phyloP scores from a whole-genome alignment of 2,113 vertebrate species.

The Sarotherodon lohbergeri region DNA sequence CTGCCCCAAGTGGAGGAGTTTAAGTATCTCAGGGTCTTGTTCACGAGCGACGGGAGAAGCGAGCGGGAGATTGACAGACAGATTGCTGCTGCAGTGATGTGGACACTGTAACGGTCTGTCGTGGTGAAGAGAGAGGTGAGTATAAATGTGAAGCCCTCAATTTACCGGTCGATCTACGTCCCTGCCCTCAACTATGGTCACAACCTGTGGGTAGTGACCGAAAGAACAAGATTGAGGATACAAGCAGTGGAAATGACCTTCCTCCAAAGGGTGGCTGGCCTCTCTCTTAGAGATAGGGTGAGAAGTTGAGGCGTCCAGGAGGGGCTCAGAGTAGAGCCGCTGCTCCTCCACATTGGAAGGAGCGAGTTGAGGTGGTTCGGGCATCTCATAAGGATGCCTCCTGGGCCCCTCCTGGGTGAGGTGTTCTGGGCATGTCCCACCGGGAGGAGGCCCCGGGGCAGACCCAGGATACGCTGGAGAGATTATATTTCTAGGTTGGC shows the following conservation, averaged over 20 bases:
- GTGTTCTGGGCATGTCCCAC: background rate
- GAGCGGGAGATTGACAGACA: background rate
- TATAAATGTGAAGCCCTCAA: background rate
- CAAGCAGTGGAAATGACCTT: background rate
- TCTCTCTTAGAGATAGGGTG: background rate
- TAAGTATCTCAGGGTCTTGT: background rate
- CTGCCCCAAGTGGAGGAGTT: background rate
- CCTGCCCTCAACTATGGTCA: background rate
- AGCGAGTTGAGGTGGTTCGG: background rate
- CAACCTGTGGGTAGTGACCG: background rate
- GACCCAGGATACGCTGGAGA: background rate
- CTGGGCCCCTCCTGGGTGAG: background rate
- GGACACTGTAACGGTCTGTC: background rate
- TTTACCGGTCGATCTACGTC: background rate
- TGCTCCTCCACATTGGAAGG: background rate
- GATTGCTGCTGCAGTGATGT: too few species aligned
- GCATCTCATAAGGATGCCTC: fast-evolving
- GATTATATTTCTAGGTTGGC: fast-evolving
- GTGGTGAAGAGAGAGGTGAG: background rate
- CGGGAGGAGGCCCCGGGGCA: background rate
- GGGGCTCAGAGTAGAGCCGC: background rate
- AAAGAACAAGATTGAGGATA: fast-evolving
- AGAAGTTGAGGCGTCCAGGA: background rate
- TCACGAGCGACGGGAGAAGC: background rate
- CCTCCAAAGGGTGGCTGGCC: background rate